These are phyloP conservation scores for Ptilonorhynchus violaceus DNA, from an alignment of 2,113 vertebrate genomes.

Conservation along the genomic window DNA sequence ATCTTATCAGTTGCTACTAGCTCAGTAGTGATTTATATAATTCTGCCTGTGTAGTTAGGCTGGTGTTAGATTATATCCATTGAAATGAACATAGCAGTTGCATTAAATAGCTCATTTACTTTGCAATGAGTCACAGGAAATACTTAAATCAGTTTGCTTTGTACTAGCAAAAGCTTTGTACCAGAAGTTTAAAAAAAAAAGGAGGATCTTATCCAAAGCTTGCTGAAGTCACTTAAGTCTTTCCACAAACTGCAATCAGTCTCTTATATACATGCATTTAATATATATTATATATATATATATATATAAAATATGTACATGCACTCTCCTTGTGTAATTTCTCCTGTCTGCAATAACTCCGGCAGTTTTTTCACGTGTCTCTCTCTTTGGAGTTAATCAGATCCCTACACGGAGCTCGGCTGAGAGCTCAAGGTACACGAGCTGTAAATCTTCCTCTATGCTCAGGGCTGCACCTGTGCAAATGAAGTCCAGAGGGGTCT, in stretches of 20 bases:
- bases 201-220: neutral
- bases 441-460: neutral
- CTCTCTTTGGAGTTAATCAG: neutral
- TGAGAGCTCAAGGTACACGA: neutral
- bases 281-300: no score
- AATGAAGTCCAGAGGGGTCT: neutral
- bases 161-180: neutral
- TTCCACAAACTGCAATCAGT: neutral
- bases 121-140: slow-evolving; percentile 49
- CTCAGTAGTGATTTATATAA: neutral
- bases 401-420: neutral
- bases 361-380: accelerated
- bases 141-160: slow-evolving; percentile 5
- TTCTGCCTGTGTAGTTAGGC: neutral
- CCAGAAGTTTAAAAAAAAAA: neutral
- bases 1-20: slow-evolving; percentile 32
- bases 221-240: neutral
- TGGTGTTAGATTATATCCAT: neutral
- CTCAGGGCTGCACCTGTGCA: neutral
- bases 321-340: neutral
- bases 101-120: slow-evolving; percentile 32
- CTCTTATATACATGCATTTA: no score
- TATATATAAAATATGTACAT: no score
- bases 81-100: neutral
- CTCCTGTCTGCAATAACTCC: neutral